phyloP scores from a whole-genome alignment of 1,140 invertebrate species.

The Schlechtendalia chinensis region DNA sequence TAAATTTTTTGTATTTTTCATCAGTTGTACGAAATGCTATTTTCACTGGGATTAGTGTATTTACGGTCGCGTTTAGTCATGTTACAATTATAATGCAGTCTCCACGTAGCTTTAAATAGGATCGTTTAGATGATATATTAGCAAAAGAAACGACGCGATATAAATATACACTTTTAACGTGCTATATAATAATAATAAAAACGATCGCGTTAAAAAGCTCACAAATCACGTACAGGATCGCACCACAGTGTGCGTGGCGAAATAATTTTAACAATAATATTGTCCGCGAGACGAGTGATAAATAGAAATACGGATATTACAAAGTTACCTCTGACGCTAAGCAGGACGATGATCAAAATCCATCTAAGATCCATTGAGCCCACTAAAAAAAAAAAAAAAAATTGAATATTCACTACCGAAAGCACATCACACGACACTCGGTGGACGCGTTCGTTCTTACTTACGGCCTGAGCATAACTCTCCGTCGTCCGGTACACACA shows the following conservation, averaged over 20 bases:
- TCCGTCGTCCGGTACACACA: background rate
- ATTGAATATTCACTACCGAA: slow-evolving; percentile 49
- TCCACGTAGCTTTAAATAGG: background rate
- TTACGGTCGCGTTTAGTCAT: slow-evolving; percentile 35
- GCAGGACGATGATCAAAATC: slow-evolving; percentile 41
- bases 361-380: slow-evolving; percentile 49
- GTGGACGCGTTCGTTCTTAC: slow-evolving; percentile 44
- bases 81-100: slow-evolving; percentile 36
- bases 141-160: background rate
- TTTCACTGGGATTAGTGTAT: slow-evolving; percentile 12
- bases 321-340: slow-evolving; percentile 32
- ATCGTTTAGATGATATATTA: slow-evolving; percentile 7
- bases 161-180: slow-evolving; percentile 13
- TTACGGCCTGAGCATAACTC: slow-evolving; percentile 37
- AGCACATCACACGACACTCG: slow-evolving; percentile 49
- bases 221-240: background rate
- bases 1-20: background rate
- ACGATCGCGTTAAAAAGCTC: background rate
- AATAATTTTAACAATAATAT: background rate
- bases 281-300: background rate
- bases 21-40: background rate
- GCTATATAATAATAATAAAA: background rate
- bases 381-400: slow-evolving; percentile 32
- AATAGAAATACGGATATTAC: background rate
- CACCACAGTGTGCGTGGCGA: no score